Evolutionary conservation across 2,888 invertebrate genomes (phyloP).

Genomic region (Phymatocera aterrima): DNA sequence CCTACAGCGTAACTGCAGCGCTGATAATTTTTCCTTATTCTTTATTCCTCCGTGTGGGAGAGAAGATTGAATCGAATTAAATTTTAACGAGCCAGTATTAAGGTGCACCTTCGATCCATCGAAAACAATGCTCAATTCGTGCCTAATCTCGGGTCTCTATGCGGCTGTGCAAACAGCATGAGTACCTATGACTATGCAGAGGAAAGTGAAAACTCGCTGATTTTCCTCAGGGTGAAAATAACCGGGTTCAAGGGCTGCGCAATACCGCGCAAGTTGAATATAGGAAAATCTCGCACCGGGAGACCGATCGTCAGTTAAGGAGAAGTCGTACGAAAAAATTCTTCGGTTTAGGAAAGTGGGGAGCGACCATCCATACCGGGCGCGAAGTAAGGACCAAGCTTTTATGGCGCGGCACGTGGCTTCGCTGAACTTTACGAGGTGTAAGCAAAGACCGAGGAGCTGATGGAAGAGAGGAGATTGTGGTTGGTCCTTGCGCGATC

Average conservation of each 20-base stretch:
- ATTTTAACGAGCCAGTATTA: slow-evolving; percentile 19
- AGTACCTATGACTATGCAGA: background rate
- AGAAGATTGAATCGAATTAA: background rate
- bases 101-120: background rate
- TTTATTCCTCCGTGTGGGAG: background rate
- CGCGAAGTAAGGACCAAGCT: slow-evolving; percentile 38
- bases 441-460: slow-evolving; percentile 58
- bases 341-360: background rate
- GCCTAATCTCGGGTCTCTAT: slow-evolving; percentile 11
- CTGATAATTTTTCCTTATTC: background rate
- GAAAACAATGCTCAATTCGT: slow-evolving; percentile 18
- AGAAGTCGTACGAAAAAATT: background rate
- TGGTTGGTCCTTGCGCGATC: slow-evolving; percentile 1
- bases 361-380: slow-evolving; percentile 16
- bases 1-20: background rate
- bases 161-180: slow-evolving; percentile 11
- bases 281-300: background rate
- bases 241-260: background rate
- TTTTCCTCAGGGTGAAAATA: background rate
- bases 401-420: slow-evolving; percentile 50
- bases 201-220: background rate
- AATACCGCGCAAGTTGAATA: background rate
- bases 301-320: background rate
- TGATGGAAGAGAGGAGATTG: slow-evolving; percentile 46
- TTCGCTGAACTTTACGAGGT: slow-evolving; percentile 57